phyloP scores from a whole-genome alignment of 2,888 invertebrate genomes.

The Sialis fuliginosa region DNA sequence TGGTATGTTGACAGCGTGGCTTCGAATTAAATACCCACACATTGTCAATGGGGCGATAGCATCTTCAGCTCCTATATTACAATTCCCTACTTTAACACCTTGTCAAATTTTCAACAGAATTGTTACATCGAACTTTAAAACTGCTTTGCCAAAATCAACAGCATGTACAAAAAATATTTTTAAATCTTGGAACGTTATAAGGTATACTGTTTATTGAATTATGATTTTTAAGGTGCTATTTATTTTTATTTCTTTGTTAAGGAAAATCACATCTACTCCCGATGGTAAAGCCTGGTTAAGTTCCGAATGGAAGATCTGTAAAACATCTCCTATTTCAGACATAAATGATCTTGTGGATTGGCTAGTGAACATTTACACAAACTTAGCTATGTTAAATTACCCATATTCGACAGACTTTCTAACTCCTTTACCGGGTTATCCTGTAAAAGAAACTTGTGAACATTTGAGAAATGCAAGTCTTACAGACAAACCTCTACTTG shows the following conservation, averaged over 20 bases:
- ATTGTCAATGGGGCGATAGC: slow-evolving; percentile 76
- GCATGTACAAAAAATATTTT: slow-evolving; percentile 53
- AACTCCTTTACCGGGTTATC: slow-evolving; percentile 65
- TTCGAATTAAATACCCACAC: slow-evolving; percentile 90
- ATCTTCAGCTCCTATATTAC: slow-evolving; percentile 80
- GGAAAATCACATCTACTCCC: slow-evolving; percentile 32
- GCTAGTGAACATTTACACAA: slow-evolving; percentile 52
- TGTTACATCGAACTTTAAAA: slow-evolving; percentile 56
- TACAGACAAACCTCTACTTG: slow-evolving; percentile 32
- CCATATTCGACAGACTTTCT: slow-evolving; percentile 79
- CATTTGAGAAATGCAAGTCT: slow-evolving; percentile 26
- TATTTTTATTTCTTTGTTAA: slow-evolving; percentile 16
- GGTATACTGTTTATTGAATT: slow-evolving; percentile 27
- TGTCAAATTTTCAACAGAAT: slow-evolving; percentile 64
- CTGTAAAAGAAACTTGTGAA: slow-evolving; percentile 48
- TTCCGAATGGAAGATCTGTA: slow-evolving; percentile 59
- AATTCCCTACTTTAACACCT: slow-evolving; percentile 61
- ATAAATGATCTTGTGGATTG: slow-evolving; percentile 44
- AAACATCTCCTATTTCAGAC: slow-evolving; percentile 38
- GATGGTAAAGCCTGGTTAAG: slow-evolving; percentile 53
- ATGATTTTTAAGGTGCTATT: neutral
- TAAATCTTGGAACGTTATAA: slow-evolving; percentile 60
- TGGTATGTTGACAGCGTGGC: slow-evolving; percentile 93
- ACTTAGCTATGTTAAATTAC: slow-evolving; percentile 89
- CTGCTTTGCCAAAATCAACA: slow-evolving; percentile 18